Base-by-base conservation (phyloP, 2,888 invertebrate genomes). In the Mechanitis mazaeus region DNA sequence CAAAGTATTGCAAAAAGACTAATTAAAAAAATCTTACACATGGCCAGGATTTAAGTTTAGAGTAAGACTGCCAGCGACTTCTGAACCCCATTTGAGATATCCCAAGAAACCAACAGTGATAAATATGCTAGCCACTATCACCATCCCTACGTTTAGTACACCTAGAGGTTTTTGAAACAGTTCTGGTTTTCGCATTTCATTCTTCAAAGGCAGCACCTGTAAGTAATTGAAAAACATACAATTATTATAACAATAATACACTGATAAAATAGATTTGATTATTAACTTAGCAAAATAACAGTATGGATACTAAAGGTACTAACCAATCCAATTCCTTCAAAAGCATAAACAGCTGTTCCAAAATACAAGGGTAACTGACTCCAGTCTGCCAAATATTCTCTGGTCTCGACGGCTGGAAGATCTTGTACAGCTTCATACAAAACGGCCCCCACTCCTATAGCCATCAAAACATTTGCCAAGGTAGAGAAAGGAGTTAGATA, bases 311-410 rank as follows among this genome's bases (percentile, higher is more conserved):
- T 47, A 57, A 28, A 20, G 31, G 12, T n/a, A 83, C 92, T 92
- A 79, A 95, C 96, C 91, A 96, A 83, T 59, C 96, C 96, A 69
- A 99, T 98, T 66, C 98, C 99, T 90, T 99, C 99, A 77, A 98
- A 99, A 3, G 98, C 96, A 83, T 96, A 99, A 61, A 99, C 93
- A 33, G 97, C 97, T 0, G 98, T 98, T 55, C 98, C 98, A 78
- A 99, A 98, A 81, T 95, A 99, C 12, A 99, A 87, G 0, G 99
- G 98, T 64, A 96, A 85, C 64, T 91, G 91, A 63, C 82, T 77
- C 84, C 92, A 92, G 5, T 91, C 84, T 0, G 94, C 94, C 12
- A 95, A 84, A 68, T 93, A 93, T 0, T 80, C 81, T 64, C 95
- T 91, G 47, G 92, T 87, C 0, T 84, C 73, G 0, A 94, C 79